A percentile compares a stretch with the other conserved stretches of the same genome.
Conservation (phyloP, 2,888 invertebrate genomes). For the Gnatocerus cornutus region DNA sequence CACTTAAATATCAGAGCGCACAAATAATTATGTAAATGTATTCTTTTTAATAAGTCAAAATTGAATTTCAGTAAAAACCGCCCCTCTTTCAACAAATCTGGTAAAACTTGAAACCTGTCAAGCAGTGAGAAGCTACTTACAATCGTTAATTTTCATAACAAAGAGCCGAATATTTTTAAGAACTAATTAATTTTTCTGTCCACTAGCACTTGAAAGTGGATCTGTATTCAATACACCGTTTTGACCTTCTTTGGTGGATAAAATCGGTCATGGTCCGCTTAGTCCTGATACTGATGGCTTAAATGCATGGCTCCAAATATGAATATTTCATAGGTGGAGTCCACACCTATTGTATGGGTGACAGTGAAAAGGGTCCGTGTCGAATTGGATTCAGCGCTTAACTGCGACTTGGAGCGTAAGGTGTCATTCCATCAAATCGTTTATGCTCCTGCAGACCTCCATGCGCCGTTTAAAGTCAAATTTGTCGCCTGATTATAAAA, state of each 20-base stretch:
- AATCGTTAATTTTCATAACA: slow-evolving; percentile 44
- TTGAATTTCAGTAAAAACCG: slow-evolving; percentile 34
- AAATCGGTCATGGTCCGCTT: slow-evolving; percentile 11
- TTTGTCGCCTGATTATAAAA: slow-evolving; percentile 33
- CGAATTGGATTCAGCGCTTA: slow-evolving; percentile 63
- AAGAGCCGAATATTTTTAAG: slow-evolving; percentile 35
- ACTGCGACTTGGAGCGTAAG: slow-evolving; percentile 57
- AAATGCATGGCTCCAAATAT: slow-evolving; percentile 54
- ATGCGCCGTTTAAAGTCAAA: slow-evolving; percentile 37
- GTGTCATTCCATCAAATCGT: slow-evolving; percentile 55
- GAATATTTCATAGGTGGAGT: slow-evolving; percentile 69
- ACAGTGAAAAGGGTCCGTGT: slow-evolving; percentile 68
- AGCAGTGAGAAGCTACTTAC: slow-evolving; percentile 45
- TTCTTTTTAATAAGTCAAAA: slow-evolving; percentile 26
- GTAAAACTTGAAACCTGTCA: slow-evolving; percentile 38
- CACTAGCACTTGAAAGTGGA: slow-evolving; percentile 12
- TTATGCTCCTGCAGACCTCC: slow-evolving; percentile 45
- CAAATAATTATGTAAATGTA: slow-evolving; percentile 51
- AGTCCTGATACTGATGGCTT: slow-evolving; percentile 19
- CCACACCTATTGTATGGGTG: slow-evolving; percentile 68
- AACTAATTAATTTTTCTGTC: slow-evolving; percentile 40
- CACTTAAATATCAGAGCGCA: slow-evolving; percentile 47
- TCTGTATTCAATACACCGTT: background rate
- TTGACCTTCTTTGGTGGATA: background rate
- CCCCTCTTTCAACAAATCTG: slow-evolving; percentile 47